Evolutionary conservation across 2,888 invertebrate species (phyloP).

Genomic region (Hypomecis punctinalis): DNA sequence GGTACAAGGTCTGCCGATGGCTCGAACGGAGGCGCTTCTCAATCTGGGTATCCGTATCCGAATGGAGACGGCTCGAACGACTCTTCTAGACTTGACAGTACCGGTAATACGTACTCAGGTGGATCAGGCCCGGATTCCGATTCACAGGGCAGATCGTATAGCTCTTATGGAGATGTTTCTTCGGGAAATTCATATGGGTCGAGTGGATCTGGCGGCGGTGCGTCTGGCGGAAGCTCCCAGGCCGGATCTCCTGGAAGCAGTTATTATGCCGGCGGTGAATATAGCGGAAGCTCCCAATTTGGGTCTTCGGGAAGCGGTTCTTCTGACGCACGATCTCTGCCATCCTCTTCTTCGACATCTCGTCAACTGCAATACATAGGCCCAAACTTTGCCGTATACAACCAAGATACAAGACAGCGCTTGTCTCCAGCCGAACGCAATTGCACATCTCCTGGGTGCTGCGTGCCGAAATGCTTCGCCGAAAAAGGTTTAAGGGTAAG

Average conservation of each 20-base stretch:
- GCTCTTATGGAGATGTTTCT: conserved; percentile 13
- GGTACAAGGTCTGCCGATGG: background rate
- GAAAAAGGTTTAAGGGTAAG: conserved; percentile 93
- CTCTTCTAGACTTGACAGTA: conserved; percentile 4
- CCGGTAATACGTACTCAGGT: conserved; percentile 5
- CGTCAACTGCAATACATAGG: conserved; percentile 3
- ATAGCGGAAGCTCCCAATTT: conserved; percentile 37
- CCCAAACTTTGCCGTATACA: conserved; percentile 66
- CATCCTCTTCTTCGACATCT: conserved; percentile 33
- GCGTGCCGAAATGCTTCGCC: conserved; percentile 94
- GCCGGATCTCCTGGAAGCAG: conserved; percentile 17
- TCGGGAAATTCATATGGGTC: conserved; percentile 12
- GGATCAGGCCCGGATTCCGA: conserved; percentile 8
- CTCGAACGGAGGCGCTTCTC: conserved; percentile 3
- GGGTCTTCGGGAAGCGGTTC: conserved; percentile 20
- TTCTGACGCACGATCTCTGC: conserved; percentile 38
- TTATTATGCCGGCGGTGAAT: conserved; percentile 23
- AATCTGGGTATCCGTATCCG: background rate
- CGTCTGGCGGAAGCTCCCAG: conserved; percentile 3
- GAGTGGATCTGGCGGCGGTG: conserved; percentile 4
- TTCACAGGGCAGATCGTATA: conserved; percentile 11
- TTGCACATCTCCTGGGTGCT: conserved; percentile 88
- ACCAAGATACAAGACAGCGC: conserved; percentile 72
- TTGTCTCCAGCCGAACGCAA: conserved; percentile 79
- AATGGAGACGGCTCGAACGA: conserved; percentile 11